Evolutionary conservation across 2,888 invertebrate species (phyloP), one percentile per base, ranked within the genome.

Genomic region (Synanthedon vespiformis): DNA sequence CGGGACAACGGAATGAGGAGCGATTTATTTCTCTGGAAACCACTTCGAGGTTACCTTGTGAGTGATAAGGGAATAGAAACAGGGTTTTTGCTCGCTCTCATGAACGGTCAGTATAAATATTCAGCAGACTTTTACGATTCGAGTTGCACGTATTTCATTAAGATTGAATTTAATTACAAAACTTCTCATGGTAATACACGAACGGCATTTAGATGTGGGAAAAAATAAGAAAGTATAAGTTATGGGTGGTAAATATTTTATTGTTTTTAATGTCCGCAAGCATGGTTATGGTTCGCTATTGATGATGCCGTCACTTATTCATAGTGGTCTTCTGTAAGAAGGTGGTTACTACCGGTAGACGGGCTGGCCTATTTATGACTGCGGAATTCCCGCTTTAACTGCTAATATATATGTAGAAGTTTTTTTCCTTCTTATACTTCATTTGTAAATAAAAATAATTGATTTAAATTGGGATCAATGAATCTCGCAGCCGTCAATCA

Each of bases 1-100:
- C 74, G 67, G 74, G 72, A 67, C 61, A 56, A 54, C 62, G 68
- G 68, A 72, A 74, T 74, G 70, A 68, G 65, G 67, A 69, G 61
- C 65, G 63, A 73, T 77, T 69, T 70, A 72, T 74, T 73, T 74
- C 63, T 61, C 63, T 66, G 59, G 63, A 63, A 65, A 59, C 59
- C 58, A 56, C 59, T 55, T 57, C 61, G 56, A 59, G 60, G 62
- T 57, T 57, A 61, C 61, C 60, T 58, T 63, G 65, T 67, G 64
- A 64, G 66, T 62, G 67, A 65, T 63, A 65, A 58, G 61, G 57
- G 58, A 64, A 63, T 65, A 61, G 56, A 61, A 61, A 61, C 55
- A 55, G 57, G 44, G n/a, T 44, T 44, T 14, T 44, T 44, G 44
- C 44, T n/a, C n/a, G 44, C 8, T 44, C 44, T 44, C 44, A 44